Evolutionary conservation across 2,888 invertebrate species (phyloP), one percentile per base, ranked within the genome.

Genomic region (Balanococcus diminutus): DNA sequence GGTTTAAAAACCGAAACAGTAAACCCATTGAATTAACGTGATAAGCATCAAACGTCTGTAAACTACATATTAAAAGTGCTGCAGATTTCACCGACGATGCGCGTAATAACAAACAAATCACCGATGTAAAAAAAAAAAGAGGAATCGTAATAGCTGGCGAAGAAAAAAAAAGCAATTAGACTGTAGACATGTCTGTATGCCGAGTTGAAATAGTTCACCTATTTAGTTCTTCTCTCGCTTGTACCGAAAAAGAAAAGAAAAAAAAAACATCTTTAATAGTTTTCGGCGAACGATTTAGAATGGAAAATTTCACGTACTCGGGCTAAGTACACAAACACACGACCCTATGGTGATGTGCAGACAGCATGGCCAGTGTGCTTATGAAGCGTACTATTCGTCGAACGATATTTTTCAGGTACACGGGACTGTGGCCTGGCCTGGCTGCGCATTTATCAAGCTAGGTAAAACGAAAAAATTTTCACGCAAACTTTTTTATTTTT

Each of bases 21-120:
- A 79, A 79, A 79, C 75, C 36, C 75, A 79, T 79, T 36, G 75
- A 75, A 36, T 75, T 75, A 32, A 2, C 5, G 75, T 19, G 75
- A 79, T 79, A 79, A 79, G 75, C 75, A 79, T 79, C 75, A 3
- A 79, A 79, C 19, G 75, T 79, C 75, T 79, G 75, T 36, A 31
- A 72, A 31, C 31, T 72, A 72, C n/a, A n/a, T n/a, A n/a, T 72
- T 79, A 32, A 36, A 19, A 36, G n/a, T n/a, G n/a, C n/a, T n/a
- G n/a, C 31, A 36, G 31, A 79, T 79, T 79, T 79, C 11, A 67
- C 67, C 67, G 67, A 67, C 67, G 46, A 46, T 2, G 67, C 1
- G 16, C 31, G 28, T 14, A 16, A 67, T 28, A 28, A 14, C 28
- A 67, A 67, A 25, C 67, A 67, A 22, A 56, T 56, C 22, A 56